Conservation (phyloP, 2,113 vertebrate species). For the Petrocephalus zakoni region DNA sequence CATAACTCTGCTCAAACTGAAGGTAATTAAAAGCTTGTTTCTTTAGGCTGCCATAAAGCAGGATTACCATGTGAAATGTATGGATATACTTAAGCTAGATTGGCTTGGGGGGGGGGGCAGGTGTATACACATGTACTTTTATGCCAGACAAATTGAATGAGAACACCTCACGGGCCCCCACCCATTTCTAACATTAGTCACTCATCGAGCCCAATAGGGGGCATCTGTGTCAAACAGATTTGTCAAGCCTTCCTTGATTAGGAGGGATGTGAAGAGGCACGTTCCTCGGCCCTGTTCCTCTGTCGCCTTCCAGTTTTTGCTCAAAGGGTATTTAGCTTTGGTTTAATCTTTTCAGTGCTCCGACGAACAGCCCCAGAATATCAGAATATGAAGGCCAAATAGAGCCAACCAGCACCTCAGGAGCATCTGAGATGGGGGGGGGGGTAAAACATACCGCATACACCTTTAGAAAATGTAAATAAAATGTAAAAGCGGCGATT, state of each 20-base stretch:
- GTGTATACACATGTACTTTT: background rate
- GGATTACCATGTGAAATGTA: background rate
- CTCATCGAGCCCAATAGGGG: background rate
- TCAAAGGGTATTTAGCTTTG: background rate
- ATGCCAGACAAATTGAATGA: background rate
- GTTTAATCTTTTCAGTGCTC: background rate
- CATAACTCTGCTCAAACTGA: background rate
- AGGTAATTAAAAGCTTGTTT: background rate
- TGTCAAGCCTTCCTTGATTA: constrained; percentile 57
- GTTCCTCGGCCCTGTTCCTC: background rate
- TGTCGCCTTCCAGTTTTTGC: constrained; percentile 12
- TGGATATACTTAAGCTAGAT: background rate
- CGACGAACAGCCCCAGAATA: constrained; percentile 25
- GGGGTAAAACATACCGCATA: too few relatives aligned
- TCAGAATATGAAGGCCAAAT: constrained; percentile 33
- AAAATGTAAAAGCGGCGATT: background rate
- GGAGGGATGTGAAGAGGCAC: background rate
- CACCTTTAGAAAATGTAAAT: background rate
- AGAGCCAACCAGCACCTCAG: background rate
- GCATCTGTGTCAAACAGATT: constrained; percentile 56
- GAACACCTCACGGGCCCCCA: background rate
- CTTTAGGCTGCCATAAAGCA: background rate
- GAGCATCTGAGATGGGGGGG: background rate
- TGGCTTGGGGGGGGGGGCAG: background rate
- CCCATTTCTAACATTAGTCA: background rate